Evolutionary conservation across 2,797 vertebrate species (phyloP), one percentile per base, ranked within the genome.

Genomic region (Pantherophis alleghaniensis): DNA sequence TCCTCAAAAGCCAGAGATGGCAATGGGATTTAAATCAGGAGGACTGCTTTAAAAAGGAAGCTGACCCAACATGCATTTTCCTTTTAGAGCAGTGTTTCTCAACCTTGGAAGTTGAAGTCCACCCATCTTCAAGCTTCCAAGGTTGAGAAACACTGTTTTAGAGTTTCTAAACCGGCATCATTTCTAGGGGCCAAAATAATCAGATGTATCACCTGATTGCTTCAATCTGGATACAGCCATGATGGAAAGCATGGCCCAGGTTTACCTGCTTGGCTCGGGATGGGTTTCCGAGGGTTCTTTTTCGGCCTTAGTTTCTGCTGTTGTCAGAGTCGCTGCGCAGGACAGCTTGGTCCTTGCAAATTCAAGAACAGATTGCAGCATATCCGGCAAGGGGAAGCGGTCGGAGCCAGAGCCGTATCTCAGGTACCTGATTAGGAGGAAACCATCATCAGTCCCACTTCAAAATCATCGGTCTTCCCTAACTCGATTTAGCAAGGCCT

Each of bases 341-440:
- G 96, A 74, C 14, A 98, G 97, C 94, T 98, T 98, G 1, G 98
- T 98, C 57, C 98, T 97, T 37, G 99, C 97, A 92, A 99, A 99
- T 95, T 99, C 99, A 24, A 99, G 97, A 42, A 99, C 98, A 0
- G 99, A 99, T 96, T 99, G 99, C 92, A 99, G 96, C 98, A 99
- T 99, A 96, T 99, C 99, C 0, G 98, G 98, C 63, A 99, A 98
- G 0, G 99, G 99, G 42, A 99, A 99, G 93, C 98, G 99, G 53
- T 97, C 94, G 0, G 98, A 97, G 28, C 99, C 99, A 0, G 99
- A 99, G 96, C 99, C 99, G 0, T 99, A 99, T 86, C 98, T 98
- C 97, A 98, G 98, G 94, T 99, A 99, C 96, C 99, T 99, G 93
- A 0, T 86, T 59, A 69, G 22, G 90, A 90, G 92, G 7, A 0